A percentile compares a stretch with the other conserved stretches of the same genome.
Conservation (phyloP, 2,888 invertebrate species). For the Pollenia angustigena region DNA sequence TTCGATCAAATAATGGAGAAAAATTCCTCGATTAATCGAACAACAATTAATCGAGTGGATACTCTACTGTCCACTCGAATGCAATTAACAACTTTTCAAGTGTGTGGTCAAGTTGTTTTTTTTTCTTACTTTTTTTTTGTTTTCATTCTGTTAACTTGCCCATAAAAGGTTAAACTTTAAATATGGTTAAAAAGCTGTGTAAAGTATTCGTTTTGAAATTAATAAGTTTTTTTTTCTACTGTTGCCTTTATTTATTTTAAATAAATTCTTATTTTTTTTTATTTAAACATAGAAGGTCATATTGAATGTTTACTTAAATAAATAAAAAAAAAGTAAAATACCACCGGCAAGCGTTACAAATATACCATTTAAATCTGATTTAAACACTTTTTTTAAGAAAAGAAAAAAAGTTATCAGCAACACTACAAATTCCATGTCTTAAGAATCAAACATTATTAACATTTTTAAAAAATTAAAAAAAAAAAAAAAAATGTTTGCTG, state of each 20-base stretch:
- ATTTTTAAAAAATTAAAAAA: conserved; percentile 1
- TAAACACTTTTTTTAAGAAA: not conserved
- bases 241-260: not conserved
- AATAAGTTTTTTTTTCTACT: conserved; percentile 17
- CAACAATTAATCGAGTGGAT: no score
- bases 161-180: conserved; percentile 19
- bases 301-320: not conserved
- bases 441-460: not conserved
- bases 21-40: no score
- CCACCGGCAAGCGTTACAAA: conserved; percentile 12
- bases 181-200: conserved; percentile 11
- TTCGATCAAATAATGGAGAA: no score
- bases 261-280: conserved; percentile 9
- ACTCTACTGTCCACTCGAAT: conserved; percentile 34
- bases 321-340: not conserved
- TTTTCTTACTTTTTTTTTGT: not conserved
- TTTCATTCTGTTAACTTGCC: conserved; percentile 6
- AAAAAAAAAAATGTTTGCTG: conserved; percentile 1
- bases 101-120: conserved; percentile 33
- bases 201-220: conserved; percentile 7
- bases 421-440: not conserved
- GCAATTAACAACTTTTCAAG: conserved; percentile 55
- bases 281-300: conserved; percentile 40
- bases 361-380: conserved; percentile 13
- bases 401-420: not conserved